Conservation (phyloP, 1,140 invertebrate species). For the Drosophila lini region DNA sequence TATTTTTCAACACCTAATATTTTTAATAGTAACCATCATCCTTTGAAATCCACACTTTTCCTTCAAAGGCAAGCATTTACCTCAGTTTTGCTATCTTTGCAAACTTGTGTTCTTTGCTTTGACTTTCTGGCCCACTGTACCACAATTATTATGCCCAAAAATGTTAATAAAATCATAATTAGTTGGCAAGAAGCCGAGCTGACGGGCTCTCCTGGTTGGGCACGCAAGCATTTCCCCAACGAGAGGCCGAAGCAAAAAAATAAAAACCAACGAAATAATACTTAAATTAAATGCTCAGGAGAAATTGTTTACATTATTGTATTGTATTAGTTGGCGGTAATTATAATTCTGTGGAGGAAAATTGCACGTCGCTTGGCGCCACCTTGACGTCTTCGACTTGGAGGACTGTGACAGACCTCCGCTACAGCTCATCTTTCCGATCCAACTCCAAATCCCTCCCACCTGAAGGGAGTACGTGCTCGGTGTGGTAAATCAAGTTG, state of each 20-base stretch:
- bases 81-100: neutral
- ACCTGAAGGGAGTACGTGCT: constrained; percentile 14
- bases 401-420: constrained; percentile 69
- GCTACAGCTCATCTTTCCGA: neutral
- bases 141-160: constrained; percentile 67
- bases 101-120: neutral
- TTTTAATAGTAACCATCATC: neutral
- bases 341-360: constrained; percentile 52
- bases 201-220: constrained; percentile 42
- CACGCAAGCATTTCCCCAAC: constrained; percentile 56
- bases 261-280: constrained; percentile 20
- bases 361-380: constrained; percentile 70
- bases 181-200: constrained; percentile 15
- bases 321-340: constrained; percentile 61
- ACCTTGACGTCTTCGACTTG: constrained; percentile 58
- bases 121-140: constrained; percentile 17
- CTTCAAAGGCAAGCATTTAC: neutral
- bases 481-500: constrained; percentile 23
- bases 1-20: neutral
- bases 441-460: constrained; percentile 8
- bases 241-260: constrained; percentile 19
- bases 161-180: constrained; percentile 69
- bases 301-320: constrained; percentile 61
- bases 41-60: neutral
- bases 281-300: constrained; percentile 51